Base-by-base conservation (phyloP, 2,797 vertebrate genomes). In the Sebastolobus altivelis region DNA sequence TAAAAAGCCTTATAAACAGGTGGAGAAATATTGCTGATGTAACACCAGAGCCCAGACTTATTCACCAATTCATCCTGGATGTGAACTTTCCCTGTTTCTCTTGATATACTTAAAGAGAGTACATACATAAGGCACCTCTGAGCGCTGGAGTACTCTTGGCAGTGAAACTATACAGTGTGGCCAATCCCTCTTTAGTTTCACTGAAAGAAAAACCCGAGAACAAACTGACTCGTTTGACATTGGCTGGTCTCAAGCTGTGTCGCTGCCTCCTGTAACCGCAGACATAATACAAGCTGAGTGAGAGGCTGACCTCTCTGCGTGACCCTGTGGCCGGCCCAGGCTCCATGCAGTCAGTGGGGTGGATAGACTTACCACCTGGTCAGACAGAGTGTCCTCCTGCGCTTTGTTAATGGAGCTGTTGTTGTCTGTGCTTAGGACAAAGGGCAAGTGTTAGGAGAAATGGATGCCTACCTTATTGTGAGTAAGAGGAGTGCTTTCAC, bases 141-240 rank as follows among this genome's bases (percentile, higher is more conserved):
- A 65, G 35, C 43, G 16, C 70, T 22, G 83, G 52, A 68, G 71
- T 4, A 14, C 46, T 63, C 22, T 69, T 83, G 81, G 78, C 85
- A 80, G 43, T n/a, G 52, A 43, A 35, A 60, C 13, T 13, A 3
- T 25, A 54, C 55, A 59, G 8, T 22, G 75, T 62, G 40, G 72
- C 83, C 80, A 80, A 68, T 54, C 75, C 46, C 65, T 74, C 80
- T 89, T 79, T 72, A 61, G 70, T 80, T 83, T 69, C 77, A 13
- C 79, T 66, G 70, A 63, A 75, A 81, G 65, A 58, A 46, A 72
- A 70, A 76, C 31, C 83, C 31, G 62, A 77, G 76, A 86, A 82
- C 82, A 83, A 86, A 86, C 65, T 8, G 75, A 73, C 54, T 81
- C 77, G 27, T 88, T 89, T 89, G 89, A 89, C 92, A 87, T 85